Evolutionary conservation across 2,888 invertebrate species (phyloP), one percentile per base, ranked within the genome.

Genomic region (Xestia ashworthii): DNA sequence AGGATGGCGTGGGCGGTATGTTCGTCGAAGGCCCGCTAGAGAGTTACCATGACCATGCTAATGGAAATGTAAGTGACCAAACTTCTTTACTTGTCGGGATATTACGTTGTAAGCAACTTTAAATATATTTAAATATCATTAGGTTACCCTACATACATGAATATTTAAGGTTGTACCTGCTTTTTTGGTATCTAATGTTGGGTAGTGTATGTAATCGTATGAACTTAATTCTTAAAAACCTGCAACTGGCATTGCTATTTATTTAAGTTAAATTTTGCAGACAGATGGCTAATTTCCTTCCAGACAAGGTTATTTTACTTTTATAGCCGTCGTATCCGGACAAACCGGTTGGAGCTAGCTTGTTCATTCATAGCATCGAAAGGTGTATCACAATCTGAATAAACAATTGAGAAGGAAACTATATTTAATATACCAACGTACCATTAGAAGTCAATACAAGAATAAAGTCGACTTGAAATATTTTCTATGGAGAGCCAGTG

Each of bases 1-100:
- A 85, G 88, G 87, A 88, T 84, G 84, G 76, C 82, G 88, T 88
- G 86, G 88, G 88, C 72, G 64, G 78, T 48, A 50, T 74, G 77
- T 75, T 80, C 81, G 71, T 66, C 69, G 87, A 78, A 81, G 60
- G 46, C 69, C 55, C 58, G 66, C 74, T 74, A 71, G 65, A 67
- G 70, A 73, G 38, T 80, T 82, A 81, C 71, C 78, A 86, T 84
- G 74, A 22, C 71, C 67, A 76, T 75, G 73, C 79, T 81, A 86
- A 87, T 86, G 71, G 77, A 78, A 74, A 73, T 81, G 76, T 82
- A 80, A 83, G 74, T 76, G 71, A 77, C 66, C 62, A 75, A 76
- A 85, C 73, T 78, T 74, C 19, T 71, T 75, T 62, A 78, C 76
- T 70, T 74, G 68, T 72, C 14, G 9, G 53, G 38, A 76, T 74